A percentile compares a stretch with the other conserved stretches of the same genome.
These are phyloP conservation scores for Ornithoptera alexandrae DNA, from an alignment of 2,888 invertebrate species.

Conservation along the genomic window DNA sequence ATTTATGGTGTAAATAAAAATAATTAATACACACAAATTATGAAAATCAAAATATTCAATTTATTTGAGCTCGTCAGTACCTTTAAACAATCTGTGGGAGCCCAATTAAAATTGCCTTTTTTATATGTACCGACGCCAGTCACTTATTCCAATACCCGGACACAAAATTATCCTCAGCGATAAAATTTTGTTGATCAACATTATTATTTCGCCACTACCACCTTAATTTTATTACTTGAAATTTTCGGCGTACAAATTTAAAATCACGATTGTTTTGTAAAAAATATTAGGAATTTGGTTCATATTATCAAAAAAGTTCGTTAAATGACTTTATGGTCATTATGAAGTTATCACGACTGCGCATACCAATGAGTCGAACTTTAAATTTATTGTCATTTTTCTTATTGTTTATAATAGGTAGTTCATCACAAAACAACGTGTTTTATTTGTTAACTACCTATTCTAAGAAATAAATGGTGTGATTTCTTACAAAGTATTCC, in stretches of 20 bases:
- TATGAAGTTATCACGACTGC: constrained; percentile 38
- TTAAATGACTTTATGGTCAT: constrained; percentile 39
- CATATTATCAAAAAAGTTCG: constrained; percentile 34
- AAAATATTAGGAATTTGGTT: constrained; percentile 35
- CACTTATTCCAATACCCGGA: constrained; percentile 27
- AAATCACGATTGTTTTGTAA: constrained; percentile 36
- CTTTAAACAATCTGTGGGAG: neutral
- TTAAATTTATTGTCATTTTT: constrained; percentile 34
- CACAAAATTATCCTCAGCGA: constrained; percentile 16
- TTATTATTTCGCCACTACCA: constrained; percentile 28
- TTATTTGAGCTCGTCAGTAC: neutral
- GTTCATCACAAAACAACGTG: constrained; percentile 4
- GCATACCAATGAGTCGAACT: constrained; percentile 36
- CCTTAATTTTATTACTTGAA: constrained; percentile 29
- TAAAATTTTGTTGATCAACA: constrained; percentile 26
- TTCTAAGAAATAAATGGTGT: constrained; percentile 1
- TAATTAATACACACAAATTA: neutral
- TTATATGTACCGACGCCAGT: constrained; percentile 1
- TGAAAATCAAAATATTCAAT: neutral
- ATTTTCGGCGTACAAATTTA: constrained; percentile 37
- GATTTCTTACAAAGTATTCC: neutral
- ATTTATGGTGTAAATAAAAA: neutral
- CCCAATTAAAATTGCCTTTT: constrained; percentile 23
- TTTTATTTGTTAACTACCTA: neutral
- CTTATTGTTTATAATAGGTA: constrained; percentile 31